Evolutionary conservation across 2,797 vertebrate species (phyloP).

Genomic region (Sebastes steindachneri): DNA sequence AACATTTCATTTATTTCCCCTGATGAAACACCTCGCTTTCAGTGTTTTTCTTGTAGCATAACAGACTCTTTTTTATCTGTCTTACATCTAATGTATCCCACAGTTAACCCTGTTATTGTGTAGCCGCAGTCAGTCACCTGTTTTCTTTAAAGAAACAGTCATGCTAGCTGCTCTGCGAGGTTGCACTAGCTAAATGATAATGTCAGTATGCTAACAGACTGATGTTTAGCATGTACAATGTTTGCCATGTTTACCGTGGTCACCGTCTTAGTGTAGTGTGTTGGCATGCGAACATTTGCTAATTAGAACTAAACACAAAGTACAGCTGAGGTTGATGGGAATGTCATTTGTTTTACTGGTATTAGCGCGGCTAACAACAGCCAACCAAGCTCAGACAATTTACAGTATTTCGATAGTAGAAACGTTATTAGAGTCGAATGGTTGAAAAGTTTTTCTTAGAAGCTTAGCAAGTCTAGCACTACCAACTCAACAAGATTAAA

Average conservation of each 20-base stretch:
- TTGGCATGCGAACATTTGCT: no score
- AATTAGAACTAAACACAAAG: no score
- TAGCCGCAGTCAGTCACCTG: background rate
- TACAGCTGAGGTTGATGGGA: no score
- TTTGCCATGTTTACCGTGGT: background rate
- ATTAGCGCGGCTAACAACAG: background rate
- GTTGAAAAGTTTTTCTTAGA: background rate
- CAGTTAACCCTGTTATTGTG: background rate
- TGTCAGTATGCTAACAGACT: background rate
- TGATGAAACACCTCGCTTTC: background rate
- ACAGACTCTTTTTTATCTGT: background rate
- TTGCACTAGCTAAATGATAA: background rate
- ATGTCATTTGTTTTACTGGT: no score
- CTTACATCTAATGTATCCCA: background rate
- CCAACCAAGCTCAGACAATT: background rate
- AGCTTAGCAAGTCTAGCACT: background rate
- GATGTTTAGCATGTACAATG: background rate
- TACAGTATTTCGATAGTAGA: background rate
- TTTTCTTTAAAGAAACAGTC: no score
- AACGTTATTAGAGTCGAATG: background rate
- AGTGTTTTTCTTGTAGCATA: background rate
- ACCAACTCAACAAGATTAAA: background rate
- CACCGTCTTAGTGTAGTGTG: no score
- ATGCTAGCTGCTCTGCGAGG: background rate
- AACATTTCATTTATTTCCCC: constrained; percentile 13